phyloP scores from a whole-genome alignment of 92 coral and sea anemone species.

The Diadumene lineata region DNA sequence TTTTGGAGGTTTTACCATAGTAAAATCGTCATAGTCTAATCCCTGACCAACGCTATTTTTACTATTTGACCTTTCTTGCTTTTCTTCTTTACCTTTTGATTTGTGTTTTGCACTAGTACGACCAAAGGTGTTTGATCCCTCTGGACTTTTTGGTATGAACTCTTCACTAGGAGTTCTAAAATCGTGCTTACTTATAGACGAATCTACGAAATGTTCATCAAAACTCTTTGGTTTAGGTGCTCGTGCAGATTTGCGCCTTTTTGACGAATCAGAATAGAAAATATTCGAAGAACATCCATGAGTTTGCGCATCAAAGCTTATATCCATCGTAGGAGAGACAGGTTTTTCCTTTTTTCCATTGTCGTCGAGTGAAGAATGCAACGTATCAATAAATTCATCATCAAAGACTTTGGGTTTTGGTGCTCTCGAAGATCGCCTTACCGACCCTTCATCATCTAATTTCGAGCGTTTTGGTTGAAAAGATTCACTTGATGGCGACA shows the following conservation, averaged over 20 bases:
- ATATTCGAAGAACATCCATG: neutral
- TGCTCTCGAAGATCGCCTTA: conserved; percentile 88
- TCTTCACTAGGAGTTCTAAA: neutral
- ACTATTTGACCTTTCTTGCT: neutral
- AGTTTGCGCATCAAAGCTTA: neutral
- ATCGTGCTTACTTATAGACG: conserved; percentile 11
- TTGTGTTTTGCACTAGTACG: neutral
- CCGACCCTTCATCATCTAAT: conserved; percentile 27
- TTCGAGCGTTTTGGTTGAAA: conserved; percentile 39
- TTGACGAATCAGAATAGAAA: neutral
- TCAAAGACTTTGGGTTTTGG: conserved; percentile 92
- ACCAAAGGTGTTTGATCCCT: conserved; percentile 32
- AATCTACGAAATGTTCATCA: conserved; percentile 62
- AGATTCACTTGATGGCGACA: conserved; percentile 17
- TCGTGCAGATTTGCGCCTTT: conserved; percentile 87
- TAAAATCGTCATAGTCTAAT: too few species aligned
- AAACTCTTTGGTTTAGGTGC: conserved; percentile 83
- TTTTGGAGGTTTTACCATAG: neutral
- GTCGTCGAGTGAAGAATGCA: conserved; percentile 21
- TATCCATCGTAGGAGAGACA: neutral
- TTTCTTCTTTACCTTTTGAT: neutral
- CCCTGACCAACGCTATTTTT: neutral
- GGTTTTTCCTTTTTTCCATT: neutral
- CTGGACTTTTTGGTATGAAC: neutral
- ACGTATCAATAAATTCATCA: conserved; percentile 54